Percentiles rank a stretch among this genome's conserved stretches.
Conservation (phyloP, 2,797 vertebrate species). For the Nasua narica region DNA sequence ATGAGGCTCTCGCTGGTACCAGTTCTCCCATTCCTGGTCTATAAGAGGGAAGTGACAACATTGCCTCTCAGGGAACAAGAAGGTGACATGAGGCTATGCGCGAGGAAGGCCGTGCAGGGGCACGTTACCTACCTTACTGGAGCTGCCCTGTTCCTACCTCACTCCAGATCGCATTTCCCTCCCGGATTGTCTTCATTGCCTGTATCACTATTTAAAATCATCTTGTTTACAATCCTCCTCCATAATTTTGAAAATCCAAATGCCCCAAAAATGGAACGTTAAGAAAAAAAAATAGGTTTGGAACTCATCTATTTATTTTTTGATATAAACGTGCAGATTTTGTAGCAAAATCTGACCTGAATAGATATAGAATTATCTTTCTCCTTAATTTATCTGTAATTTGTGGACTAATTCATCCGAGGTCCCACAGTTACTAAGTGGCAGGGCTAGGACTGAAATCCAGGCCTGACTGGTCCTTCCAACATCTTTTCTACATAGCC, state of each 20-base stretch:
- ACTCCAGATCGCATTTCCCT: accelerated
- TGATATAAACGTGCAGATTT: not conserved
- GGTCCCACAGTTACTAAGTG: not conserved
- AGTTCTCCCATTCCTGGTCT: not conserved
- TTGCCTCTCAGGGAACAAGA: not conserved
- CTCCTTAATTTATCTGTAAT: not conserved
- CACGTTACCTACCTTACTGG: not conserved
- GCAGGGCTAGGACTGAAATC: not conserved
- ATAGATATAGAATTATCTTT: not conserved
- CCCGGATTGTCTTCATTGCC: not conserved
- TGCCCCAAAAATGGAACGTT: not conserved
- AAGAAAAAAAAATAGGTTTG: not conserved
- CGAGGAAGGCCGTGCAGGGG: accelerated
- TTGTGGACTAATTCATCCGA: not conserved
- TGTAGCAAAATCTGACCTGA: not conserved
- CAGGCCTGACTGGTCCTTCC: not conserved
- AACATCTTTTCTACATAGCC: not conserved
- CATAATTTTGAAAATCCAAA: not conserved
- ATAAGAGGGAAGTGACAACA: not conserved
- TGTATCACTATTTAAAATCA: not conserved
- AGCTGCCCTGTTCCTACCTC: not conserved
- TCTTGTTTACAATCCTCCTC: not conserved
- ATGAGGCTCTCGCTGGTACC: not conserved
- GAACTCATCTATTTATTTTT: not conserved
- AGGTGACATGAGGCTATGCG: accelerated